Base-by-base conservation (phyloP, 2,797 vertebrate genomes). In the Neopelma chrysocephalum region DNA sequence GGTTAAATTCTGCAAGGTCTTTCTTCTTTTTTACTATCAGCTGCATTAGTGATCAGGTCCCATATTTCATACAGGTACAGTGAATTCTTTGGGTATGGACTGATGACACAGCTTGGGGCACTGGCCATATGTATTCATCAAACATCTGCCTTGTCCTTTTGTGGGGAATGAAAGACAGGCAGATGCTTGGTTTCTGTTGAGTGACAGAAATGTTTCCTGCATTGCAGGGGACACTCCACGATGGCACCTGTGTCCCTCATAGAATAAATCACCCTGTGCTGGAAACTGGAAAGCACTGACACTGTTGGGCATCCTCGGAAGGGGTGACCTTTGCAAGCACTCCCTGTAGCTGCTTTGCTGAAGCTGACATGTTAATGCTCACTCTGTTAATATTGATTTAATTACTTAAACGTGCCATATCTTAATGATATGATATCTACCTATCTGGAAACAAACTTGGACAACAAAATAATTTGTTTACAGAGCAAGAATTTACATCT, bases 41-140 rank as follows among this genome's bases (percentile, higher is more conserved):
- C 51, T 68, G 61, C 27, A 2, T 27, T 22, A 15, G 21, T 0
- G 3, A 43, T 2, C 17, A 23, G 11, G 45, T 12, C 7, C 77
- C 1, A 0, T 2, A 2, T 57, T 58, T 45, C 0, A 0, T 45
- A 20, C 17, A 12, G 43, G 58, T 12, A 43, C 43, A 9, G 50
- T 17, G 38, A 15, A 2, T 43, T 32, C 7, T 36, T 51, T 73
- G 89, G 45, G 48, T 32, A 0, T 9, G n/a, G n/a, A 0, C 15
- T 36, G 51, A 23, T 10, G 36, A 56, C 29, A 3, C 0, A 23
- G 56, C 43, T 47, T 10, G 31, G 53, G 47, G 20, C 57, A 18
- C 3, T 22, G 12, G 7, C 23, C 26, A 0, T 3, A 2, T 10
- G 17, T 47, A 0, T 6, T 31, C 38, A 6, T 38, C 71, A 40